These are phyloP conservation scores for Acanthurus leucopareius DNA, from an alignment of 2,797 vertebrate species.

Conservation along the genomic window DNA sequence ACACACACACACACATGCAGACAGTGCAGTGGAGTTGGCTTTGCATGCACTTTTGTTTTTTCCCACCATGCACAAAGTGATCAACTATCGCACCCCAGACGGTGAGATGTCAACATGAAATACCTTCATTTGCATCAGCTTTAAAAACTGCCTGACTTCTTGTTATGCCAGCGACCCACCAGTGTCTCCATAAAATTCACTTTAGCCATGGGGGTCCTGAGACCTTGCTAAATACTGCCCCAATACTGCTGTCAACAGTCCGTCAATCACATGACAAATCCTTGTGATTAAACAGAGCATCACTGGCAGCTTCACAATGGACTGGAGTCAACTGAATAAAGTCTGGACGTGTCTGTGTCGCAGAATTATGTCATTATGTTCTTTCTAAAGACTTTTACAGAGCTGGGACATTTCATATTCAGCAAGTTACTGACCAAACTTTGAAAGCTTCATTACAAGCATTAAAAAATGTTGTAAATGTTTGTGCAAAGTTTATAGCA, in stretches of 20 bases:
- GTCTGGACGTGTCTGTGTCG: slow-evolving; percentile 43
- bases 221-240: slow-evolving; percentile 88
- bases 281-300: slow-evolving; percentile 80
- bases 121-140: slow-evolving; percentile 87
- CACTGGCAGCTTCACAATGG: slow-evolving; percentile 71
- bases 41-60: slow-evolving; percentile 75
- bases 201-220: slow-evolving; percentile 85
- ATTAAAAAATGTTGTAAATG: slow-evolving; percentile 2
- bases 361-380: slow-evolving; percentile 51
- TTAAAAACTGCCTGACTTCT: slow-evolving; percentile 82
- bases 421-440: not conserved
- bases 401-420: not conserved
- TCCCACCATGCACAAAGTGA: slow-evolving; percentile 82
- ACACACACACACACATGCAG: slow-evolving; percentile 31
- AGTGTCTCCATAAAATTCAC: slow-evolving; percentile 88
- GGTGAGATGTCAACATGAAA: slow-evolving; percentile 85
- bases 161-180: slow-evolving; percentile 85
- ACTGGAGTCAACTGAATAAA: slow-evolving; percentile 54
- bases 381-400: slow-evolving; percentile 16
- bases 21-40: slow-evolving; percentile 53
- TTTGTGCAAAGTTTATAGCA: not conserved
- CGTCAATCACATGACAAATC: slow-evolving; percentile 87
- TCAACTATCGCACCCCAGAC: slow-evolving; percentile 85
- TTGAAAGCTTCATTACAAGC: not conserved
- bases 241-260: slow-evolving; percentile 88